Percentiles rank a stretch among this genome's conserved stretches.
phyloP scores from a whole-genome alignment of 1,140 invertebrate species.

The Drosophila carrolli region DNA sequence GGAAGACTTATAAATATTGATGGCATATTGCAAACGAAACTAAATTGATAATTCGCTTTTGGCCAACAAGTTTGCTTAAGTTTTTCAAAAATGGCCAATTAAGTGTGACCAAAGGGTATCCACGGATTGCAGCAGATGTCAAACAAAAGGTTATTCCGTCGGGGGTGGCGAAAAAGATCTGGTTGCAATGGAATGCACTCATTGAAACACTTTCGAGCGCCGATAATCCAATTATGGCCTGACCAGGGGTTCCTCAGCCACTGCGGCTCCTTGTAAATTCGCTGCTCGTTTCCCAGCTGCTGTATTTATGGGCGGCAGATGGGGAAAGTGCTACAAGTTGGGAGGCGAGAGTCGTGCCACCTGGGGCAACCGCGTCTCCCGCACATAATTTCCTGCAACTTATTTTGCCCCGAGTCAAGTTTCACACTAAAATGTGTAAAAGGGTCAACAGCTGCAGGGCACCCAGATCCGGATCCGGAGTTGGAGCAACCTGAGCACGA shows the following conservation, averaged over 20 bases:
- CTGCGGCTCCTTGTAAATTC: constrained; percentile 5
- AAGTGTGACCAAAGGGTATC: constrained; percentile 30
- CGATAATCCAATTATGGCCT: constrained; percentile 77
- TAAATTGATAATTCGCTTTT: no score
- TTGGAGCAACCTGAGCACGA: constrained; percentile 8
- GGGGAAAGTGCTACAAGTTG: not conserved
- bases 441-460: constrained; percentile 61
- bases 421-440: constrained; percentile 73
- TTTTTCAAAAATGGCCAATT: constrained; percentile 3
- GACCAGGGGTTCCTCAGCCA: constrained; percentile 42
- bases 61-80: not conserved
- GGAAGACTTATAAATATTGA: no score
- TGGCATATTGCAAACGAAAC: no score
- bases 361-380: constrained; percentile 39
- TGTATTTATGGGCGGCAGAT: constrained; percentile 19
- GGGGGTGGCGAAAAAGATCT: constrained; percentile 25
- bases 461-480: not conserved
- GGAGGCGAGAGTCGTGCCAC: not conserved
- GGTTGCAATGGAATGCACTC: constrained; percentile 58
- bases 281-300: constrained; percentile 9
- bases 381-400: constrained; percentile 71
- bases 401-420: constrained; percentile 73
- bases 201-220: constrained; percentile 64
- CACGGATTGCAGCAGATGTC: constrained; percentile 6
- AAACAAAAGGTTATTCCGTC: constrained; percentile 3